Conservation (phyloP, 2,113 vertebrate species). For the Candoia aspera region DNA sequence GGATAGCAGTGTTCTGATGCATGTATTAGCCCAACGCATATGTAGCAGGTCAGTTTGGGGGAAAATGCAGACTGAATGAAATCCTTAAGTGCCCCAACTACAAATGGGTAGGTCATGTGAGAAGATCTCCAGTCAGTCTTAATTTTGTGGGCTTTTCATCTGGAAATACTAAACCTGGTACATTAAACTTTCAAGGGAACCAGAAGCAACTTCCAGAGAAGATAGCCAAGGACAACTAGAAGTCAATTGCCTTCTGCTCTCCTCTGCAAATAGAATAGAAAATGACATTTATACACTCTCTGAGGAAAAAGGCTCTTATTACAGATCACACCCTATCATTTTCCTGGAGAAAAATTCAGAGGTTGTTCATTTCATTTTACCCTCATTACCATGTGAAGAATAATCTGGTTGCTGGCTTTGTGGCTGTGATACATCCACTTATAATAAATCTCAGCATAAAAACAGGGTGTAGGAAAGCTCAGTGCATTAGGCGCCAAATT, state of each 20-base stretch:
- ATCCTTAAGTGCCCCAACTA: background rate
- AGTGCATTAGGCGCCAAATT: conserved; percentile 35
- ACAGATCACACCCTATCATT: background rate
- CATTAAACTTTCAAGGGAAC: background rate
- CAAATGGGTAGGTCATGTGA: background rate
- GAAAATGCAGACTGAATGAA: background rate
- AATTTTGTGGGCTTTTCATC: background rate
- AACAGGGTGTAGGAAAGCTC: background rate
- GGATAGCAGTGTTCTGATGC: background rate
- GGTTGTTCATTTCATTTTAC: conserved; percentile 20
- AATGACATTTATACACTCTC: conserved; percentile 6
- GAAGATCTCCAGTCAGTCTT: background rate
- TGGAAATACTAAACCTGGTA: background rate
- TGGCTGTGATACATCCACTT: conserved; percentile 27
- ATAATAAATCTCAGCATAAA: conserved; percentile 34
- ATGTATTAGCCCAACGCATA: background rate
- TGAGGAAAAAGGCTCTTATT: conserved; percentile 16
- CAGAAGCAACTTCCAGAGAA: background rate
- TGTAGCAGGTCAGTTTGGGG: background rate
- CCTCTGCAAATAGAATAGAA: conserved; percentile 13
- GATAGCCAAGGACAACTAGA: conserved; percentile 10
- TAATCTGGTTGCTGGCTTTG: conserved; percentile 20
- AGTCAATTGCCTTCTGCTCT: conserved; percentile 47
- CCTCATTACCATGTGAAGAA: conserved; percentile 22
- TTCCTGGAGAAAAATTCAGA: conserved; percentile 30